Conservation (phyloP, 2,888 invertebrate genomes). For the Nysson spinosus region DNA sequence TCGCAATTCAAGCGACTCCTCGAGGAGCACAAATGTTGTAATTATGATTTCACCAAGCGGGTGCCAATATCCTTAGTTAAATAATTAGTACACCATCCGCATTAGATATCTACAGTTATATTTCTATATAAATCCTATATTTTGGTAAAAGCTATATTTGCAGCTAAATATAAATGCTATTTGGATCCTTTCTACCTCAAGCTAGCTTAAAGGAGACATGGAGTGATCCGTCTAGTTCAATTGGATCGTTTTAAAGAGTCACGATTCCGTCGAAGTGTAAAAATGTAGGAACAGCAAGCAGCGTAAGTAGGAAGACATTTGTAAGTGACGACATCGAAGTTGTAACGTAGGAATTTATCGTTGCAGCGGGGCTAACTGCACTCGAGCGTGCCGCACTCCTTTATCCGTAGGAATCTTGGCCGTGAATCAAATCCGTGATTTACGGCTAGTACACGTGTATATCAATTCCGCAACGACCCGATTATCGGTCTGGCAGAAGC, state of each 20-base stretch:
- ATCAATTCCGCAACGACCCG: conserved; percentile 71
- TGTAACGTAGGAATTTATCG: conserved; percentile 60
- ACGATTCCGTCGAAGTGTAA: conserved; percentile 9
- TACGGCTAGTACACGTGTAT: conserved; percentile 60
- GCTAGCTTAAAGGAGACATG: no score
- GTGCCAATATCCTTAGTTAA: no score
- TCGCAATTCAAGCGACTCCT: no score
- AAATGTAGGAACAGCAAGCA: neutral
- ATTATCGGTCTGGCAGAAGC: conserved; percentile 66
- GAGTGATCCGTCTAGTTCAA: no score
- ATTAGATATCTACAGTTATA: no score
- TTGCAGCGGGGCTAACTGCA: conserved; percentile 23
- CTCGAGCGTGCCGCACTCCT: conserved; percentile 32
- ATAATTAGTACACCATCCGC: no score
- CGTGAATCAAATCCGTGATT: conserved; percentile 67
- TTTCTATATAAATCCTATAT: no score
- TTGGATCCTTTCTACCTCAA: no score
- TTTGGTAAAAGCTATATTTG: no score
- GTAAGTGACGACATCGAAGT: conserved; percentile 29
- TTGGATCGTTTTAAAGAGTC: neutral
- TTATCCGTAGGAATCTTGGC: conserved; percentile 67
- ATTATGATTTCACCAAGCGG: no score
- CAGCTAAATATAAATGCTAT: no score
- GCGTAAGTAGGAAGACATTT: conserved; percentile 14
- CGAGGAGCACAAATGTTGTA: no score